These are phyloP conservation scores for Bombus balteatus DNA, from an alignment of 1,140 invertebrate species.

Conservation along the genomic window DNA sequence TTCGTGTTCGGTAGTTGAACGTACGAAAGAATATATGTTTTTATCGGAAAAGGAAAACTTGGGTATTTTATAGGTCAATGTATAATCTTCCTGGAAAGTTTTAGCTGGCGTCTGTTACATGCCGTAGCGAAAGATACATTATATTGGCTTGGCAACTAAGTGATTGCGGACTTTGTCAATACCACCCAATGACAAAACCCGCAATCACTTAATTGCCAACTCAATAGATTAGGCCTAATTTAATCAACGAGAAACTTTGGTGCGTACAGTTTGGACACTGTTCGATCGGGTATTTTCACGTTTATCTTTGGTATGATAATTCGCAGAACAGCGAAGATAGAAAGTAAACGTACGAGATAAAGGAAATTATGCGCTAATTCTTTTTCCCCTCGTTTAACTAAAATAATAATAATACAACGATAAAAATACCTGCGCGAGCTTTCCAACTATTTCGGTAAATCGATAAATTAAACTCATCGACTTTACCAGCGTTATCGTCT, in stretches of 20 bases:
- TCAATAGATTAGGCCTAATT: conserved; percentile 13
- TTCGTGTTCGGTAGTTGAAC: too few species aligned
- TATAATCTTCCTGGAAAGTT: not conserved
- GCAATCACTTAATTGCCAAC: too few species aligned
- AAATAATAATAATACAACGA: not conserved
- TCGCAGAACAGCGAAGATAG: not conserved
- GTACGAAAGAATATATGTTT: too few species aligned
- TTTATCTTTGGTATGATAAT: conserved; percentile 25
- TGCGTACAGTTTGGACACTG: not conserved
- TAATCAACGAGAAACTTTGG: conserved; percentile 6
- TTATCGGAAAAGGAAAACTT: not conserved
- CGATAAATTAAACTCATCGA: not conserved
- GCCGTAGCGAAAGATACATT: not conserved
- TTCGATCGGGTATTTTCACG: not conserved
- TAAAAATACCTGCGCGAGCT: not conserved
- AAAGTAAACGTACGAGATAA: not conserved
- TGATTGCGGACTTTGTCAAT: too few species aligned
- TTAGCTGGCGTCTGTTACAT: not conserved
- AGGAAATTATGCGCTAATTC: not conserved
- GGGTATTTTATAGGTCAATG: too few species aligned
- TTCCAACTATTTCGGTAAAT: not conserved
- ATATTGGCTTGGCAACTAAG: too few species aligned
- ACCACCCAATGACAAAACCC: too few species aligned
- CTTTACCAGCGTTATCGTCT: not conserved
- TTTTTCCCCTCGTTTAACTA: not conserved